Base-by-base conservation (phyloP, 1,140 invertebrate genomes). In the Aphelenchoides besseyi region DNA sequence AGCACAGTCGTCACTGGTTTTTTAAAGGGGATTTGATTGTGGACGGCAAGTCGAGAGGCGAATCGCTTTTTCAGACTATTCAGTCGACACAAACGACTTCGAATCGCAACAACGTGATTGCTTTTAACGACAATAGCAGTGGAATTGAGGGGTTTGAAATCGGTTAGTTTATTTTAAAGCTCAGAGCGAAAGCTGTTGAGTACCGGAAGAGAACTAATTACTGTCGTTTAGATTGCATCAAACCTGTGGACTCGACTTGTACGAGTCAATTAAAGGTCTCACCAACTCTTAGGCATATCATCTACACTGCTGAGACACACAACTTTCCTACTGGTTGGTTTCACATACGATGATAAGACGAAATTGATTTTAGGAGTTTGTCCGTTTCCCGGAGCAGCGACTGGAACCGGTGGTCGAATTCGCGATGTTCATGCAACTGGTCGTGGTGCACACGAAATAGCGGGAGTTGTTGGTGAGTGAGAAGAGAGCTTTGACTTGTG, bases 221-320 rank as follows among this genome's bases (percentile, higher is more conserved):
- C 94, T 33, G 85, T 87, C n/a, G n/a, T n/a, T n/a, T n/a, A n/a
- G n/a, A 62, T 91, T 93, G 0, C 82, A 78, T 37, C 85, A 89
- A 69, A 73, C 85, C 8, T 62, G 84, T 35, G 86, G 84, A 35
- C 88, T 92, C 0, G 37, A 33, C 70, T 54, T 57, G 33, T 33
- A 36, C 28, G 1, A 66, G 63, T 33, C 9, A 33, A 32, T 35
- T 66, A 3, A 66, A 66, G 36, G 32, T 35, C 0, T 26, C n/a
- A 28, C 12, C 16, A 12, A 91, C 92, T 0, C 87, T 89, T n/a
- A 90, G 91, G 3, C 92, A 98, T 86, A 89, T 97, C n/a, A 94
- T 96, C 80, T 97, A 97, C 78, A 97, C 95, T 3, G 95, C 95
- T 0, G 95, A 98, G 87, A 98, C 95, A 0, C 95, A 98, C 85